Evolutionary conservation across 2,888 invertebrate species (phyloP).

Genomic region (Volucella inflata): DNA sequence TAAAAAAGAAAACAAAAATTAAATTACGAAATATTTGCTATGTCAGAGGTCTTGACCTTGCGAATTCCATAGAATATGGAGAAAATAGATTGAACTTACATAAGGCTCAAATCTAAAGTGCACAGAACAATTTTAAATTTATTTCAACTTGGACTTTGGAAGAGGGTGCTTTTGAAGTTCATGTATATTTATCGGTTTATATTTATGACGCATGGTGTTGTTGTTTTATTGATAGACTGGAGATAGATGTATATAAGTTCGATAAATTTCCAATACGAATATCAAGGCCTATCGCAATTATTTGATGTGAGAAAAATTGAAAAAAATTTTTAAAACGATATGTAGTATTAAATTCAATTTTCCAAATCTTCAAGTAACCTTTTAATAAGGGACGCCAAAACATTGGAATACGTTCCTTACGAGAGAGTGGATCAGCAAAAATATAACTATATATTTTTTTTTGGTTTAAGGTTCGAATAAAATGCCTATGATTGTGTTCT

Average conservation of each 20-base stretch:
- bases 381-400: no score
- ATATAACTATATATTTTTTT: no score
- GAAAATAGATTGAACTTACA: not conserved
- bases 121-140: not conserved
- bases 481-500: no score
- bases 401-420: no score
- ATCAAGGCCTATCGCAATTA: no score
- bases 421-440: no score
- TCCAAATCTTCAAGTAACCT: no score
- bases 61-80: not conserved
- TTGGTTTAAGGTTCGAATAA: no score
- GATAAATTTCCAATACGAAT: no score
- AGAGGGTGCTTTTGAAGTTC: conserved; percentile 3
- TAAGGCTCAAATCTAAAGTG: conserved; percentile 15
- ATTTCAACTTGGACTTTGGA: conserved; percentile 40
- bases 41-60: conserved; percentile 12
- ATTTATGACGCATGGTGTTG: conserved; percentile 9
- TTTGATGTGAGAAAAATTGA: no score
- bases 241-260: not conserved
- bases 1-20: not conserved
- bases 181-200: not conserved
- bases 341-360: no score
- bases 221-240: conserved; percentile 27
- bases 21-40: not conserved
- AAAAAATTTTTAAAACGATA: no score